Base-by-base conservation (phyloP, 2,797 vertebrate genomes). In the Sebastiscus tertius region DNA sequence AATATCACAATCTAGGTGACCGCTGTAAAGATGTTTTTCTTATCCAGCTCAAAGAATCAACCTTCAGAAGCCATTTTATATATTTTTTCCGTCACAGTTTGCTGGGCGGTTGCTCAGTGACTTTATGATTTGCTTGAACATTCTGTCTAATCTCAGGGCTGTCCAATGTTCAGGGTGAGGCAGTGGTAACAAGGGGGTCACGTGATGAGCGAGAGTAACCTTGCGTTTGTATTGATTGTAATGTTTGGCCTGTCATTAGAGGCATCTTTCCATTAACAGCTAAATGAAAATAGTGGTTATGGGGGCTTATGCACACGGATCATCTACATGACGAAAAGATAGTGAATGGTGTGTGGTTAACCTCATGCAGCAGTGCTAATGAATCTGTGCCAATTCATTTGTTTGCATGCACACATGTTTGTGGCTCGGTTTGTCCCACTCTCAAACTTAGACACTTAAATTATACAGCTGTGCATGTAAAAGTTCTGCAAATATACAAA, bases 151-250 rank as follows among this genome's bases (percentile, higher is more conserved):
- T 94, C 93, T 93, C 39, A 22, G 76, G 69, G 60, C 72, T 29
- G 92, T 91, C 76, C 94, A 95, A 95, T 88, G 94, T 95, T 90
- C 95, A 94, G 88, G 90, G 87, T 83, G 82, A 90, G 82, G 80
- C 67, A 4, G 66, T 20, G 42, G 77, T 82, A 87, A 87, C 65
- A 69, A 39, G 82, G 31, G 42, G 83, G 82, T 93, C 88, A 93
- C 22, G n/a, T 84, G 91, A 90, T 31, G 54, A 46, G 42, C 42
- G 42, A 46, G 16, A 46, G 24, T n/a, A 61, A 72, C 52, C 16
- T 75, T 77, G n/a, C 77, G 46, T 83, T 84, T 81, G 8, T 18
- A 66, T n/a, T 79, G 65, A 86, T 55, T 69, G 27, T 49, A 12
- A 62, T 77, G 74, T 81, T 75, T 63, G 42, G 42, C 70, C 29